These are phyloP conservation scores for Ochropleura plecta DNA, from an alignment of 2,888 invertebrate genomes.

Conservation along the genomic window DNA sequence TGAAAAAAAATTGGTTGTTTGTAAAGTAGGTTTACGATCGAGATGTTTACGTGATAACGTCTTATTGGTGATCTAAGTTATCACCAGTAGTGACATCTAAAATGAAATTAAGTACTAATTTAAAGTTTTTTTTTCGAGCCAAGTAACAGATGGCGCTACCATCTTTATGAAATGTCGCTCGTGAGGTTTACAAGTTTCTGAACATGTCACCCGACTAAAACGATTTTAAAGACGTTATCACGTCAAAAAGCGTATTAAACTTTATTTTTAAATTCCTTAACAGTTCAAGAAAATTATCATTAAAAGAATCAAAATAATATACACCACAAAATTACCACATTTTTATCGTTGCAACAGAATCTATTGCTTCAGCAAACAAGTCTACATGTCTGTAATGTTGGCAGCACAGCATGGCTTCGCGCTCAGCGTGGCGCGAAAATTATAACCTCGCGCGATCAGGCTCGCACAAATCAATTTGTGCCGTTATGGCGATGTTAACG, in stretches of 20 bases:
- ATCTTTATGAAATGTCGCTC: too few relatives aligned
- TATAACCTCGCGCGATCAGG: slow-evolving; percentile 80
- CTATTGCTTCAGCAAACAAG: slow-evolving; percentile 70
- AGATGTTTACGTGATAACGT: too few relatives aligned
- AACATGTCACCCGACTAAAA: too few relatives aligned
- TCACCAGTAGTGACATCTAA: too few relatives aligned
- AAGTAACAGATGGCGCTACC: too few relatives aligned
- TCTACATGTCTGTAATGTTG: slow-evolving; percentile 71
- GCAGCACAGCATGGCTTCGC: slow-evolving; percentile 81
- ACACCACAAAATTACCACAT: slow-evolving; percentile 32
- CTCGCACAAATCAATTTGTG: slow-evolving; percentile 86
- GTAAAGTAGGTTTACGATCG: too few relatives aligned
- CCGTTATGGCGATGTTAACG: slow-evolving; percentile 76
- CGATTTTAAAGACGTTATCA: too few relatives aligned
- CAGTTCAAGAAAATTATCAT: slow-evolving; percentile 2
- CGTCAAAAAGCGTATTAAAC: not conserved
- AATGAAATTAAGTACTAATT: too few relatives aligned
- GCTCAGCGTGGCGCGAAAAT: slow-evolving; percentile 87
- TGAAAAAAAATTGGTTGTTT: too few relatives aligned
- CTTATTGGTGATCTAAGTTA: too few relatives aligned
- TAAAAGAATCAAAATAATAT: slow-evolving; percentile 3
- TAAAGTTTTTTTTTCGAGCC: too few relatives aligned
- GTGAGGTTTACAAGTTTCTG: too few relatives aligned
- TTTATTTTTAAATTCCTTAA: not conserved
- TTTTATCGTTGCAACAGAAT: slow-evolving; percentile 51